Evolutionary conservation across 2,113 vertebrate species (phyloP).

Genomic region (Lophius piscatorius): DNA sequence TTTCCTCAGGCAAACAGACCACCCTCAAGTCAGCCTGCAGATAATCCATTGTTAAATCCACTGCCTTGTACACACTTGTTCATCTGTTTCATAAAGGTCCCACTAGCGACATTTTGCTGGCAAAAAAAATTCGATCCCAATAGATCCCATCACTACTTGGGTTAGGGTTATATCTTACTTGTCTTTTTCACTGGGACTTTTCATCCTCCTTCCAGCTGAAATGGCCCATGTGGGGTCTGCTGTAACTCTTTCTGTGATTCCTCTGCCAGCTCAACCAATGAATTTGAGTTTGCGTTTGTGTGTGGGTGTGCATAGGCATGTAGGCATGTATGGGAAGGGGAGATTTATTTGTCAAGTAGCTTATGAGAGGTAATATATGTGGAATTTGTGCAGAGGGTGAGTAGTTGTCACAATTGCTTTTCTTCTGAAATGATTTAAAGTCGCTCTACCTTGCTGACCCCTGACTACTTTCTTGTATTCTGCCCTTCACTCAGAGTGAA

Average conservation of each 20-base stretch:
- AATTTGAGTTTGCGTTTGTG: slow-evolving; percentile 17
- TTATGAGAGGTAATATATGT: slow-evolving; percentile 21
- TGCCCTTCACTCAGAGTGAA: slow-evolving; percentile 15
- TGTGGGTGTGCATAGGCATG: background rate
- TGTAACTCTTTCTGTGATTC: slow-evolving; percentile 47
- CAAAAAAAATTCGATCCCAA: slow-evolving; percentile 47
- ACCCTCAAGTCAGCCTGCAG: slow-evolving; percentile 23
- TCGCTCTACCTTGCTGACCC: slow-evolving; percentile 19
- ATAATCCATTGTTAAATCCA: slow-evolving; percentile 40
- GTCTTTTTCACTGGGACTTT: slow-evolving; percentile 41
- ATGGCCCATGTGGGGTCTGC: slow-evolving; percentile 40
- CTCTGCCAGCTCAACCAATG: slow-evolving; percentile 43
- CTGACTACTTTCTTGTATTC: slow-evolving; percentile 21
- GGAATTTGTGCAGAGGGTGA: slow-evolving; percentile 41
- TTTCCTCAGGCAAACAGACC: too few species aligned
- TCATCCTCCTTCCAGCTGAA: slow-evolving; percentile 37
- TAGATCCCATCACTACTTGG: slow-evolving; percentile 14
- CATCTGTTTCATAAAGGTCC: slow-evolving; percentile 35
- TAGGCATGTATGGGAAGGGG: slow-evolving; percentile 5
- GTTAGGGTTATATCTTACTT: slow-evolving; percentile 31
- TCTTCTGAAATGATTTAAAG: slow-evolving; percentile 27
- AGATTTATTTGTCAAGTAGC: slow-evolving; percentile 35
- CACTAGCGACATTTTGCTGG: slow-evolving; percentile 31
- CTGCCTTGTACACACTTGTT: slow-evolving; percentile 23
- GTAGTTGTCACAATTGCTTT: slow-evolving; percentile 31